phyloP scores from a whole-genome alignment of 2,888 invertebrate genomes.

The Malachius bipustulatus region DNA sequence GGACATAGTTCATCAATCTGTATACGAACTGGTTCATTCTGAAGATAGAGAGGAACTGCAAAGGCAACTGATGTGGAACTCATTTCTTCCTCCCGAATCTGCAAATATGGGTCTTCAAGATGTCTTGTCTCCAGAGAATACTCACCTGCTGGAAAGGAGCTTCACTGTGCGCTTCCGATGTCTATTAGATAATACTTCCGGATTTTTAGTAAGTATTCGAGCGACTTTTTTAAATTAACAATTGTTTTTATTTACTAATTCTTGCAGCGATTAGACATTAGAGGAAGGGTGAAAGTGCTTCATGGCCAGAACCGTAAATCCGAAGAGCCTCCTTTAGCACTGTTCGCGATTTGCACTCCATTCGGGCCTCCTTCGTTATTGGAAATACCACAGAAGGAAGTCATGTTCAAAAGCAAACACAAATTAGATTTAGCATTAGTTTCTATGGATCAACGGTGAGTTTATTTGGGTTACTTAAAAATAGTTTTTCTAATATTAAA shows the following conservation, averaged over 20 bases:
- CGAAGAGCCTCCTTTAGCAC: conserved; percentile 84
- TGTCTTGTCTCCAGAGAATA: conserved; percentile 77
- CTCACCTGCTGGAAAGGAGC: conserved; percentile 84
- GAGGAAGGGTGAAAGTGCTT: conserved; percentile 89
- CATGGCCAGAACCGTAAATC: conserved; percentile 94
- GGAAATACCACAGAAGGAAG: conserved; percentile 96
- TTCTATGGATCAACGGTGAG: conserved; percentile 90
- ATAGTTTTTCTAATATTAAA: neutral
- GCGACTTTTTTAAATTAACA: neutral
- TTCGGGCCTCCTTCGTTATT: conserved; percentile 95
- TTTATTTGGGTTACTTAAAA: neutral
- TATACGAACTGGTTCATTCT: conserved; percentile 97
- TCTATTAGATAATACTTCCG: conserved; percentile 97
- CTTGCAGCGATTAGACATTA: conserved; percentile 88
- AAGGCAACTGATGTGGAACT: conserved; percentile 89
- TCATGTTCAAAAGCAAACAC: conserved; percentile 99
- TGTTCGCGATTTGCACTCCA: conserved; percentile 97
- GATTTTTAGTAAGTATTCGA: conserved; percentile 73
- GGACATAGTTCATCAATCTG: conserved; percentile 98
- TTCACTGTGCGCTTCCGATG: conserved; percentile 99
- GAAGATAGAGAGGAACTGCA: conserved; percentile 97
- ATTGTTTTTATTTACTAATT: conserved; percentile 21
- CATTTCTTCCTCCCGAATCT: conserved; percentile 72
- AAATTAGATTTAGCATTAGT: conserved; percentile 92
- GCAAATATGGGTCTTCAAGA: conserved; percentile 75